Evolutionary conservation across 2,888 invertebrate genomes (phyloP).

Genomic region (Escarpia spicata): DNA sequence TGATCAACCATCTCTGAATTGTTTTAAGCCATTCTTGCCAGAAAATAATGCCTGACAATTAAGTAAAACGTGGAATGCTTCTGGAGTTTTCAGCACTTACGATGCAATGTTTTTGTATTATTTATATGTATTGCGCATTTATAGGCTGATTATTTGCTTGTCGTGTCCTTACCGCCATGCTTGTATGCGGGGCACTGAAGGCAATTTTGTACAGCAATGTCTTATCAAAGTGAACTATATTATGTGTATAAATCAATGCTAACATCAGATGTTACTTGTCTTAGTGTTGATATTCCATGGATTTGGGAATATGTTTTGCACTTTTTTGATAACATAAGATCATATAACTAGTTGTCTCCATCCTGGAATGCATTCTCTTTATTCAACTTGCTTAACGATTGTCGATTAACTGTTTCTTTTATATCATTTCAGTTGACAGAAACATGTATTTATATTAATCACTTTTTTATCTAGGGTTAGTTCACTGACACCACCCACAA

Average conservation of each 20-base stretch:
- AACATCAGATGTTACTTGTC: not conserved
- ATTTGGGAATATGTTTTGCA: not conserved
- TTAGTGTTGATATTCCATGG: not conserved
- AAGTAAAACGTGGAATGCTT: not conserved
- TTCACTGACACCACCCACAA: no score
- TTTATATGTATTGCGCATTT: not conserved
- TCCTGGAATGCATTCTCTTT: no score
- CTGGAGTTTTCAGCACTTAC: not conserved
- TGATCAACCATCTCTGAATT: not conserved
- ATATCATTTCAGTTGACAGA: no score
- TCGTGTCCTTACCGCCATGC: not conserved
- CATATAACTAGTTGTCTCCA: no score
- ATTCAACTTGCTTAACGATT: no score
- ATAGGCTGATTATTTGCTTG: constrained; percentile 2
- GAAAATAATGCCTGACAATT: not conserved
- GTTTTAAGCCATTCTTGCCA: constrained; percentile 16
- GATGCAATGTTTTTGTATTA: not conserved
- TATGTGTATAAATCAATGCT: not conserved
- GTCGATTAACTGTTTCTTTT: no score
- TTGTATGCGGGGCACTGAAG: not conserved
- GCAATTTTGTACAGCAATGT: constrained; percentile 12
- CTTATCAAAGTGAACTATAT: not conserved
- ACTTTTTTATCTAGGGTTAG: no score
- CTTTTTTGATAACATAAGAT: no score
- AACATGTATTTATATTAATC: no score